Evolutionary conservation across 2,797 vertebrate genomes (phyloP).

Genomic region (Neoniphon sammara): DNA sequence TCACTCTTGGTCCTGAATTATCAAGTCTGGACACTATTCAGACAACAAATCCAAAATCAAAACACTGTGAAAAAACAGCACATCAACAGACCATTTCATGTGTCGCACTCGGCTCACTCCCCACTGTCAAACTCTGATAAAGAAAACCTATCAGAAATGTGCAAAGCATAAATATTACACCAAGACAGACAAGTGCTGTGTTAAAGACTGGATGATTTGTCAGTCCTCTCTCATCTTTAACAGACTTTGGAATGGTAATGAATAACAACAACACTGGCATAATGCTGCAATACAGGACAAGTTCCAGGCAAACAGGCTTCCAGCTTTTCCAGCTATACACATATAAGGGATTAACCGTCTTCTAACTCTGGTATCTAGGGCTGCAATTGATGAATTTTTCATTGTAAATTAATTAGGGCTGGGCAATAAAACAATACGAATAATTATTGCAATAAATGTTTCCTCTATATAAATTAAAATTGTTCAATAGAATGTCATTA

Average conservation of each 20-base stretch:
- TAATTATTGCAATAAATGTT: too few species aligned
- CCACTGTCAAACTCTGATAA: constrained; percentile 13
- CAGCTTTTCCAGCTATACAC: constrained; percentile 3
- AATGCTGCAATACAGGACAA: constrained; percentile 55
- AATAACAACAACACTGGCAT: constrained; percentile 65
- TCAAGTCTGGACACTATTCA: constrained; percentile 38
- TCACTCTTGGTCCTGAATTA: constrained; percentile 51
- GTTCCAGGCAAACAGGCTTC: constrained; percentile 39
- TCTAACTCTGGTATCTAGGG: constrained; percentile 9
- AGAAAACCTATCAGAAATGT: constrained; percentile 30
- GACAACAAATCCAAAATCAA: constrained; percentile 37
- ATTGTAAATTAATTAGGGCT: too few species aligned
- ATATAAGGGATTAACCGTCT: not conserved
- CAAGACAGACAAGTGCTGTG: constrained; percentile 44
- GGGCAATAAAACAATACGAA: too few species aligned
- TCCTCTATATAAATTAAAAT: too few species aligned
- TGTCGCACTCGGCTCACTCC: constrained; percentile 25
- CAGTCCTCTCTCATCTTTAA: constrained; percentile 37
- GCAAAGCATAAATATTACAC: constrained; percentile 44
- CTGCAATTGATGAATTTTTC: not conserved
- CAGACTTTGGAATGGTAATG: constrained; percentile 58
- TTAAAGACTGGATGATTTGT: constrained; percentile 44
- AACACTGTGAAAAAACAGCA: constrained; percentile 31
- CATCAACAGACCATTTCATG: constrained; percentile 41
- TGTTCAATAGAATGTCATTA: too few species aligned